Evolutionary conservation across 2,113 vertebrate genomes (phyloP).

Genomic region (Onychostoma macrolepis): DNA sequence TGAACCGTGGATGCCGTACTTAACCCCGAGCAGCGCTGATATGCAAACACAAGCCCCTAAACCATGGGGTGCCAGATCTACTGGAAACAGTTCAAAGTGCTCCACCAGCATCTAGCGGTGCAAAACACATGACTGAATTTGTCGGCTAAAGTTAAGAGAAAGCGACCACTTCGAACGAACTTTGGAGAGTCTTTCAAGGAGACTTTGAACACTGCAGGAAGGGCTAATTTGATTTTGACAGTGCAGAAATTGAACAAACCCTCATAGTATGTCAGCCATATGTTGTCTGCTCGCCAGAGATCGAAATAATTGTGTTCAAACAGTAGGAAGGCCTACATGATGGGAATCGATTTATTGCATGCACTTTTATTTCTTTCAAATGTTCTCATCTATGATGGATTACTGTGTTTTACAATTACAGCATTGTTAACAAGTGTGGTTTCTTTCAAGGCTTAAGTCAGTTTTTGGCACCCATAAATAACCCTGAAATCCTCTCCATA

Average conservation of each 20-base stretch:
- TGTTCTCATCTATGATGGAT: conserved; percentile 19
- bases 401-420: conserved; percentile 8
- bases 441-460: background rate
- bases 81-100: conserved; percentile 51
- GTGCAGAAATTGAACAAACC: conserved; percentile 32
- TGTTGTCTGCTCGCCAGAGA: conserved; percentile 7
- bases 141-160: conserved; percentile 42
- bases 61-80: conserved; percentile 44
- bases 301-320: conserved; percentile 20
- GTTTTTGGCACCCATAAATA: conserved; percentile 23
- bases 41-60: conserved; percentile 27
- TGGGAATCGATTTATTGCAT: conserved; percentile 6
- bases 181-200: conserved; percentile 41
- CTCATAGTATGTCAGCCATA: conserved; percentile 13
- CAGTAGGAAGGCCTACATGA: conserved; percentile 33
- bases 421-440: conserved; percentile 35
- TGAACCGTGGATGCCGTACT: conserved; percentile 45
- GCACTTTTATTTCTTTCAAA: conserved; percentile 24
- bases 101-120: conserved; percentile 6
- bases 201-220: conserved; percentile 40
- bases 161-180: background rate
- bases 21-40: conserved; percentile 45
- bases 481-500: conserved; percentile 49
- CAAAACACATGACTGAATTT: conserved; percentile 43
- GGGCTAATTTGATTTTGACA: conserved; percentile 46